Evolutionary conservation across 2,888 invertebrate genomes (phyloP).

Genomic region (Melieria omissa): DNA sequence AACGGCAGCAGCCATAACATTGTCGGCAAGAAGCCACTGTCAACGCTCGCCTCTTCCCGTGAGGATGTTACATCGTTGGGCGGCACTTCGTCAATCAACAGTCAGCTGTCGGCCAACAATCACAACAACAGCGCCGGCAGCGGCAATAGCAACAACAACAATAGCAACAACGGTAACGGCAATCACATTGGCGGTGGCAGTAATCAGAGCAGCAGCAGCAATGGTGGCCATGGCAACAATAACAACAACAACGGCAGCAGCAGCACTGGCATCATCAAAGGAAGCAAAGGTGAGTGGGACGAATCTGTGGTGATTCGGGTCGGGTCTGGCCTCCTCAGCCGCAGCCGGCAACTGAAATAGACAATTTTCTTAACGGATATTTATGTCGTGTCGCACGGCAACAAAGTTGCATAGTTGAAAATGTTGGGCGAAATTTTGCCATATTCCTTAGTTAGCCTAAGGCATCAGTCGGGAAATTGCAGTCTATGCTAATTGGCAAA

Average conservation of each 20-base stretch:
- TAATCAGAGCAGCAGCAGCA: conserved; percentile 22
- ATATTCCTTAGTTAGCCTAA: too few species aligned
- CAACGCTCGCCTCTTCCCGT: conserved; percentile 55
- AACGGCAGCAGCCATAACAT: conserved; percentile 37
- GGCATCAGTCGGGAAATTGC: too few species aligned
- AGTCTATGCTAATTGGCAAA: too few species aligned
- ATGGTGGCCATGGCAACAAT: conserved; percentile 20
- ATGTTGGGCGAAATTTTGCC: too few species aligned
- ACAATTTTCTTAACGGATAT: too few species aligned
- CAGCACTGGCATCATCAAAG: conserved; percentile 56
- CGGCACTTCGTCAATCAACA: conserved; percentile 58
- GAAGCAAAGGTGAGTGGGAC: conserved; percentile 57
- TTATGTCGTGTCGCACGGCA: too few species aligned
- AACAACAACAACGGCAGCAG: conserved; percentile 40
- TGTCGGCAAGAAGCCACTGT: conserved; percentile 40
- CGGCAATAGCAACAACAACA: conserved; percentile 29
- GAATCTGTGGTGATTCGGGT: neutral
- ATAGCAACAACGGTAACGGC: conserved; percentile 30
- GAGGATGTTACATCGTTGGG: conserved; percentile 62
- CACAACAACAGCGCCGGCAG: conserved; percentile 14
- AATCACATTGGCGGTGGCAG: conserved; percentile 27
- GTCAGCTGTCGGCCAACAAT: conserved; percentile 52
- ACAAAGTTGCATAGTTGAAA: too few species aligned
- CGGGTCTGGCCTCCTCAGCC: neutral
- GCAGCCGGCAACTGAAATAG: neutral